phyloP scores from a whole-genome alignment of 1,140 invertebrate species.

The Liolophura sinensis region DNA sequence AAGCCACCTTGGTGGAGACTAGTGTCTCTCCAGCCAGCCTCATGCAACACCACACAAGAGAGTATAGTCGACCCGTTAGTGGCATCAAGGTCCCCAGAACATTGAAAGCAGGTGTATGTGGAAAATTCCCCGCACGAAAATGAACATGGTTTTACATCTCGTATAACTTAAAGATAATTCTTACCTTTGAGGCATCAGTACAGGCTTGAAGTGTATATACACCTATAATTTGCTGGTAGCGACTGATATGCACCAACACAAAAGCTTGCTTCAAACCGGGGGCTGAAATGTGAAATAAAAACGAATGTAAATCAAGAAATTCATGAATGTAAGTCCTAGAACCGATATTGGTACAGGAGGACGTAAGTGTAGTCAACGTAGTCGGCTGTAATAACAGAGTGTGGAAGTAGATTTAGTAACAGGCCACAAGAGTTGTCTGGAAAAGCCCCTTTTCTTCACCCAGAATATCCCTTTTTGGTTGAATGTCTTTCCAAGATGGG shows the following conservation, averaged over 20 bases:
- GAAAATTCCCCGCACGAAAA: too few relatives aligned
- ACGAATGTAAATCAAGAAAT: slow-evolving; percentile 6
- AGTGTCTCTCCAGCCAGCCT: too few relatives aligned
- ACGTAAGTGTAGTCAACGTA: background rate
- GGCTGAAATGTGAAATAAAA: slow-evolving; percentile 39
- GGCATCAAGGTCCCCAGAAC: too few relatives aligned
- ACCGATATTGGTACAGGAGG: slow-evolving; percentile 9
- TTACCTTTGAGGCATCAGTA: slow-evolving; percentile 64
- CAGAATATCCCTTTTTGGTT: too few relatives aligned
- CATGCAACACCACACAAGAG: too few relatives aligned
- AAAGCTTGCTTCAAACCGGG: slow-evolving; percentile 65
- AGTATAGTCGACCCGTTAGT: too few relatives aligned
- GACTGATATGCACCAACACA: slow-evolving; percentile 65
- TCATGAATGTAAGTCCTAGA: slow-evolving; percentile 7
- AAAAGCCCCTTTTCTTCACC: background rate
- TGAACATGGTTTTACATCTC: too few relatives aligned
- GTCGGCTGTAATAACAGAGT: background rate
- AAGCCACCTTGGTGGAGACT: too few relatives aligned
- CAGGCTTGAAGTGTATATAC: slow-evolving; percentile 66
- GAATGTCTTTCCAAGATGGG: too few relatives aligned
- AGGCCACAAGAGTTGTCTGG: background rate
- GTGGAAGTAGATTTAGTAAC: background rate
- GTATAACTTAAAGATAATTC: background rate
- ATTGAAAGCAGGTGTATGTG: too few relatives aligned
- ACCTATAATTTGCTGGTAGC: slow-evolving; percentile 66